Percentiles rank a stretch among this genome's conserved stretches.
Conservation (phyloP, 2,888 invertebrate species). For the Scotopteryx bipunctaria region DNA sequence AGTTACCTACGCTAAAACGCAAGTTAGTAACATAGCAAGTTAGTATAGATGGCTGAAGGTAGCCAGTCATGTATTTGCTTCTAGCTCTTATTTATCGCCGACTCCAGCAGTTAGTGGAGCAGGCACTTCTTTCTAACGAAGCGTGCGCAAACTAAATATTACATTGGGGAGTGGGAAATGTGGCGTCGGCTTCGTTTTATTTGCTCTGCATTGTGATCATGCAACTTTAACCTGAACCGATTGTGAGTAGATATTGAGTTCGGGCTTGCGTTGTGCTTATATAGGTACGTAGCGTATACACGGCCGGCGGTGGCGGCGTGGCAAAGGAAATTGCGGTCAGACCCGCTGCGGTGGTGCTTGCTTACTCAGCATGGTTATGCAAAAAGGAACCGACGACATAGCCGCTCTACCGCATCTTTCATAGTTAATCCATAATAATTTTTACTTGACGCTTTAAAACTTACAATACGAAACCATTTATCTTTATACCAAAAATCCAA, state of each 20-base stretch:
- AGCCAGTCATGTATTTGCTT: constrained; percentile 10
- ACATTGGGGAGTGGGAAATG: constrained; percentile 54
- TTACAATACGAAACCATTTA: too few relatives aligned
- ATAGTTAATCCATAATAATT: neutral
- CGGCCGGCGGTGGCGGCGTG: constrained; percentile 31
- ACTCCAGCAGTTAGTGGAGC: constrained; percentile 23
- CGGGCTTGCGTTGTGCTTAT: constrained; percentile 51
- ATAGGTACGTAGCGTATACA: constrained; percentile 40
- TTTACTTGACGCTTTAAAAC: neutral
- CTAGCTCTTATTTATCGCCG: constrained; percentile 17
- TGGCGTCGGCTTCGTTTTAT: constrained; percentile 59
- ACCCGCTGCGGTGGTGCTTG: constrained; percentile 48
- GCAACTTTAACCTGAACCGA: constrained; percentile 72
- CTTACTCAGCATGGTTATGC: constrained; percentile 70
- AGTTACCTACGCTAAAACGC: constrained; percentile 16
- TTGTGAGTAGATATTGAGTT: constrained; percentile 68
- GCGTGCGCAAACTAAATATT: constrained; percentile 59
- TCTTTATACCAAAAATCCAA: too few relatives aligned
- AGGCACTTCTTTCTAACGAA: constrained; percentile 46
- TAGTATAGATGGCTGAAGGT: constrained; percentile 19
- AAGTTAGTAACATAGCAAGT: constrained; percentile 20
- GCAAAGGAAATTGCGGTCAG: constrained; percentile 72
- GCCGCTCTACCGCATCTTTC: constrained; percentile 16
- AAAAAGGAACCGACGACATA: constrained; percentile 42
- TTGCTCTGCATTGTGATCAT: constrained; percentile 73